Evolutionary conservation across 1,140 invertebrate genomes (phyloP), one percentile per base, ranked within the genome.

Genomic region (Heliconius nattereri): DNA sequence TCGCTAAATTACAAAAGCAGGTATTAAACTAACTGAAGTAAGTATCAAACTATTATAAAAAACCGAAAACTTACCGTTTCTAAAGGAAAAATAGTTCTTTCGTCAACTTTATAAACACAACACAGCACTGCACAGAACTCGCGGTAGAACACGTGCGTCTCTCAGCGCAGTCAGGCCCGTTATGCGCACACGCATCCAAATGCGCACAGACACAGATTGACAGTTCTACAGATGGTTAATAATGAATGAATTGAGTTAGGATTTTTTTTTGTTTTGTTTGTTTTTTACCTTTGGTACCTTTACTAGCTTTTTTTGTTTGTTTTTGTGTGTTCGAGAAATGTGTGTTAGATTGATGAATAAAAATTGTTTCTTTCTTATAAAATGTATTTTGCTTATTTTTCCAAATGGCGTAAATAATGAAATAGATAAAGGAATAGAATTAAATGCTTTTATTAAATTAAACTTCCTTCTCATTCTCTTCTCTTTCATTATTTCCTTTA

Each of bases 131-230:
- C 60, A 66, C 60, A 13, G 23, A 66, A 66, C 60, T 66, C 60
- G 60, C 60, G 60, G 60, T 57, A 57, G 54, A 9, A 57, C 60
- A 29, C 26, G 60, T 66, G 60, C 60, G 60, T 29, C 60, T 66
- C 60, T 8, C 20, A 66, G 60, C 60, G 60, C 60, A 11, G 60
- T 66, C 13, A 3, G 23, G 13, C 26, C 60, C 60, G 60, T 66
- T 66, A 66, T 66, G 60, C 60, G 60, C 60, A 66, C 29, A 66
- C 60, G 60, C 60, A 66, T 66, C 60, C 7, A 66, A 66, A 66
- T 29, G 49, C 49, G 49, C 49, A 7, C 49, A 23, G 60, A 29
- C 60, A 66, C 60, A 66, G 60, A 66, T 66, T 66, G 60, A 66
- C 60, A 29, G 8, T 66, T 13, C 20, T 13, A 29, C 60, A 66